Base-by-base conservation (phyloP, 2,113 vertebrate genomes). In the Phoenicopterus ruber region DNA sequence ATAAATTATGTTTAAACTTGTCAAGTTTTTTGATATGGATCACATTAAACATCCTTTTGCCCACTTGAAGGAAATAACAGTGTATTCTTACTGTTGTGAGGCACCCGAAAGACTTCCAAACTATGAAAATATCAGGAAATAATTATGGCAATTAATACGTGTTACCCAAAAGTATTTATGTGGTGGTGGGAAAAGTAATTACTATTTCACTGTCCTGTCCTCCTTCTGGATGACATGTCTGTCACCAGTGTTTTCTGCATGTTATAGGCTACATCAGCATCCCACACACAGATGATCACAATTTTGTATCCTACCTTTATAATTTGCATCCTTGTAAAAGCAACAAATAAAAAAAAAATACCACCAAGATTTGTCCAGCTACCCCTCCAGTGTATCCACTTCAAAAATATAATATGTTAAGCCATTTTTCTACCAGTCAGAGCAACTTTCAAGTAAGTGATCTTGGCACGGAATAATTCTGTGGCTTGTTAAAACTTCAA, bases 341-440 rank as follows among this genome's bases (percentile, higher is more conserved):
- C 6, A 46, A 34, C 1, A 57, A 84, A 66, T 46, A 17, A 57
- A 36, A 15, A 19, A 50, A 46, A 38, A 38, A n/a, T 5, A 5
- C 1, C 9, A 34, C 10, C 6, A 49, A 17, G 6, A 19, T 67
- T 66, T 74, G 4, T 36, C 10, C 20, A 71, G 7, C 4, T 63
- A 4, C 2, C 1, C 3, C 8, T 85, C 5, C 10, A 21, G 1
- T 3, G 3, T 38, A 28, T 52, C n/a, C 6, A 3, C 28, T 54
- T 70, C 11, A 80, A 77, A 77, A 66, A 7, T 9, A 31, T 5
- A 54, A 18, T 76, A 32, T 25, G 11, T 46, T 13, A 80, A 93
- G 15, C 3, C 9, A 2, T 9, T 80, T 57, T 88, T 77, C 36
- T 19, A 42, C 7, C 34, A 17, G 13, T 83, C 5, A 12, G 3